phyloP scores from a whole-genome alignment of 2,113 vertebrate species.

The Hemiprocne comata region DNA sequence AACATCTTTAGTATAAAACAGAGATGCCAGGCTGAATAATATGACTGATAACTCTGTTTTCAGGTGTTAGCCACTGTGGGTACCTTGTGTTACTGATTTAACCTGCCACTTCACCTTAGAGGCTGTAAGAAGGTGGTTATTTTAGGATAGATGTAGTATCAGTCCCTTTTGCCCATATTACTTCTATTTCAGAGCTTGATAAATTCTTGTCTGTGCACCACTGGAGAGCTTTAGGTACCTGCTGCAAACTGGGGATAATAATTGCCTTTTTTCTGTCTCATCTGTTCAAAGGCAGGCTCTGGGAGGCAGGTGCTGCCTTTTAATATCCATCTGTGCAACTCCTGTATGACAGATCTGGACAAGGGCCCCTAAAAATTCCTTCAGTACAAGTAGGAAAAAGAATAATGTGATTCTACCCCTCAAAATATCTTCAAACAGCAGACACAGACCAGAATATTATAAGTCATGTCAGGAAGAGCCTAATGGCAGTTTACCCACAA shows the following conservation, averaged over 20 bases:
- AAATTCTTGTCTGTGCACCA: not conserved
- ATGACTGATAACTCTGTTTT: not conserved
- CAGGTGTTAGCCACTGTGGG: not conserved
- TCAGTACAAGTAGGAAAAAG: not conserved
- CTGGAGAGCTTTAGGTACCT: not conserved
- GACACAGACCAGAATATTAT: not conserved
- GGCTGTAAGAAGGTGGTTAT: not conserved
- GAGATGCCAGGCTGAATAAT: not conserved
- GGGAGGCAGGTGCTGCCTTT: not conserved
- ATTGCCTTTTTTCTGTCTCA: too few species aligned
- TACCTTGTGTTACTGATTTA: not conserved
- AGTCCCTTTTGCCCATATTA: not conserved
- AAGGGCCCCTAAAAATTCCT: not conserved
- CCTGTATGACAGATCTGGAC: not conserved
- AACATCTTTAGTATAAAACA: not conserved
- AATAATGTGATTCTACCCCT: not conserved
- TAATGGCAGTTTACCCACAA: conserved; percentile 5
- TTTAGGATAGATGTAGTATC: not conserved
- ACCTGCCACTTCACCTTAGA: not conserved
- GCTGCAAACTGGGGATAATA: not conserved
- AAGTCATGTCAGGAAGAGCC: conserved; percentile 10
- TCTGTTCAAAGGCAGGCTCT: not conserved
- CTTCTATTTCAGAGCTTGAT: not conserved
- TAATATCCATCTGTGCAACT: not conserved
- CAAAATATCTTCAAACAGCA: conserved; percentile 14